These are phyloP conservation scores for Hestina assimilis DNA, from an alignment of 1,140 invertebrate genomes.

Conservation along the genomic window DNA sequence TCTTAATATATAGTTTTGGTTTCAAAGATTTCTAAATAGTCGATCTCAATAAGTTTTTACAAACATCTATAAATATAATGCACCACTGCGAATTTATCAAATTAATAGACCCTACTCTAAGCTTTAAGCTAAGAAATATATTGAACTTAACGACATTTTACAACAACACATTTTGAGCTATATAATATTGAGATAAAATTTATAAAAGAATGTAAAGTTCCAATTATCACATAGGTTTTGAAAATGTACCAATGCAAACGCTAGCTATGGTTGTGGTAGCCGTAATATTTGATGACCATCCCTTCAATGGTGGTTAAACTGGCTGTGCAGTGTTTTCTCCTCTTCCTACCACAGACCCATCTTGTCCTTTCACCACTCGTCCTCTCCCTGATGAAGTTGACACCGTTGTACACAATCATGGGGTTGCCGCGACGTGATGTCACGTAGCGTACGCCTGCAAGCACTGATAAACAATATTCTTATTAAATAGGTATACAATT, in stretches of 20 bases:
- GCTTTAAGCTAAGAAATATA: no score
- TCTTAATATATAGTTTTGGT: no score
- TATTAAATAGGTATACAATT: neutral
- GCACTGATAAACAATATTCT: constrained; percentile 1
- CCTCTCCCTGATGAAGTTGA: constrained; percentile 47
- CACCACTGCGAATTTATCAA: no score
- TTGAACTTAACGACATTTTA: no score
- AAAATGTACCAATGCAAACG: neutral
- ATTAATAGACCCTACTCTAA: no score
- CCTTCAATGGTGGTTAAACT: constrained; percentile 43
- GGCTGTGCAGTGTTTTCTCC: constrained; percentile 46
- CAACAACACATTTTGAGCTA: no score
- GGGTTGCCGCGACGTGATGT: constrained; percentile 50
- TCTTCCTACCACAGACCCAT: constrained; percentile 54
- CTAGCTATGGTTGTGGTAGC: constrained; percentile 49
- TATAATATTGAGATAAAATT: no score
- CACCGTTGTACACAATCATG: constrained; percentile 50
- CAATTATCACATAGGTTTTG: constrained; percentile 5
- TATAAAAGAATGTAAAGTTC: constrained; percentile 2
- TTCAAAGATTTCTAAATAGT: no score
- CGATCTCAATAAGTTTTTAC: no score
- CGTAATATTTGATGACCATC: constrained; percentile 38
- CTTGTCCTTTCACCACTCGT: constrained; percentile 32
- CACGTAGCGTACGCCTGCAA: constrained; percentile 38
- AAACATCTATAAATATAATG: no score